Percentiles rank a stretch among this genome's conserved stretches.
Conservation (phyloP, 2,113 vertebrate genomes). For the Indicator indicator region DNA sequence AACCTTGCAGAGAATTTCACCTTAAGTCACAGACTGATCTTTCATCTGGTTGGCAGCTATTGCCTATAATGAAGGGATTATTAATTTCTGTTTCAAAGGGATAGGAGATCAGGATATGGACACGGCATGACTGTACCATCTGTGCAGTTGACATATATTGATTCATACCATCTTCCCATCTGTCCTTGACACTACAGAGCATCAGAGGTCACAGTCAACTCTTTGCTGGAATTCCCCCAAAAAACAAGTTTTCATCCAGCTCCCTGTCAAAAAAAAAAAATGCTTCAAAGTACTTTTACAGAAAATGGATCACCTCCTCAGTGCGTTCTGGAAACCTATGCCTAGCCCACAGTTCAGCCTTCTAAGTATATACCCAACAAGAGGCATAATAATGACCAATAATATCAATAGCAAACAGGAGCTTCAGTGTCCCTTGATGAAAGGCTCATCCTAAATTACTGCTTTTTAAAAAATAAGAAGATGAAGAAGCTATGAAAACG, state of each 20-base stretch:
- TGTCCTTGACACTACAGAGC: slow-evolving; percentile 80
- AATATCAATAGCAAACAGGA: not conserved
- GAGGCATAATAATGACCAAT: not conserved
- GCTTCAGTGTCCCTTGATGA: not conserved
- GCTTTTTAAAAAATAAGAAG: not conserved
- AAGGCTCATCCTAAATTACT: not conserved
- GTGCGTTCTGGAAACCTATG: not conserved
- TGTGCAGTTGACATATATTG: slow-evolving; percentile 81
- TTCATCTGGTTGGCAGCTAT: slow-evolving; percentile 77
- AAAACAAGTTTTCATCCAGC: slow-evolving; percentile 57
- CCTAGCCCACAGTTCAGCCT: not conserved
- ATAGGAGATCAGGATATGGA: slow-evolving; percentile 77
- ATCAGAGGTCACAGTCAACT: slow-evolving; percentile 76
- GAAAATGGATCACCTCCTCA: slow-evolving; percentile 47
- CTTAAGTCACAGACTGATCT: slow-evolving; percentile 50
- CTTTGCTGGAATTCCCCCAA: slow-evolving; percentile 73
- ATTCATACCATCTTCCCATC: slow-evolving; percentile 83
- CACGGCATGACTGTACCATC: slow-evolving; percentile 81
- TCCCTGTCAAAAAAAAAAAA: slow-evolving; percentile 53
- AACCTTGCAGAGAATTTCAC: slow-evolving; percentile 36
- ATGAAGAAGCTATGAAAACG: slow-evolving; percentile 26
- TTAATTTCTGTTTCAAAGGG: slow-evolving; percentile 81
- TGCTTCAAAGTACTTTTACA: slow-evolving; percentile 12
- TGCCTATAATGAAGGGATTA: slow-evolving; percentile 79
- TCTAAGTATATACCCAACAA: not conserved